Percentiles rank a stretch among this genome's conserved stretches.
phyloP scores from a whole-genome alignment of 2,113 vertebrate species.

The Paramormyrops kingsleyae region DNA sequence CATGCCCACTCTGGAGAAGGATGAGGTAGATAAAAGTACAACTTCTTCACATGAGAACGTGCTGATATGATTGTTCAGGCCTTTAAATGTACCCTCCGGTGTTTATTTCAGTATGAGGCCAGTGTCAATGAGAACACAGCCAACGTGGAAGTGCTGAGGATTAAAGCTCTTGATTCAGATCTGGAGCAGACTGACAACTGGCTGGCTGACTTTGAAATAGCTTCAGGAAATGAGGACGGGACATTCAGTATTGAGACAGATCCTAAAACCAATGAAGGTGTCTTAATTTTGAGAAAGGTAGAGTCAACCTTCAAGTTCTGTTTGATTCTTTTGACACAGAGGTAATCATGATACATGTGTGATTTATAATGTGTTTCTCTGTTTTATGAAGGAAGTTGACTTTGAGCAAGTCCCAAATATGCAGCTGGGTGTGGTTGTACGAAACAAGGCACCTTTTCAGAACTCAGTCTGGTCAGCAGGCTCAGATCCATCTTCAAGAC shows the following conservation, averaged over 20 bases:
- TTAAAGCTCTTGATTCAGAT: conserved; percentile 74
- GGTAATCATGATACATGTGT: neutral
- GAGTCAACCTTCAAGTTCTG: neutral
- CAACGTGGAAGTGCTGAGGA: conserved; percentile 70
- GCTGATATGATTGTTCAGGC: conserved; percentile 32
- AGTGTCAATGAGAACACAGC: conserved; percentile 74
- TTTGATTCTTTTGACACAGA: neutral
- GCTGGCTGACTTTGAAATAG: conserved; percentile 69
- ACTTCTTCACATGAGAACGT: conserved; percentile 36
- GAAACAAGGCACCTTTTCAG: conserved; percentile 49
- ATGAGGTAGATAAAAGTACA: conserved; percentile 51
- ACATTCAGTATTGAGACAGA: conserved; percentile 79
- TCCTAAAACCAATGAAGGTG: conserved; percentile 75
- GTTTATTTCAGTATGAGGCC: conserved; percentile 65
- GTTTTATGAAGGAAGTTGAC: conserved; percentile 67
- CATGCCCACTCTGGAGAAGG: conserved; percentile 66
- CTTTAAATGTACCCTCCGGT: neutral
- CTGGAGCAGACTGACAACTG: conserved; percentile 70
- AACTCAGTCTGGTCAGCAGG: neutral
- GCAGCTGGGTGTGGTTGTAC: conserved; percentile 63
- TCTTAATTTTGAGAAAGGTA: conserved; percentile 75
- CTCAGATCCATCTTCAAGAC: neutral
- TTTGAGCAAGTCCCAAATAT: conserved; percentile 69
- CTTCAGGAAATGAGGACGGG: conserved; percentile 79
- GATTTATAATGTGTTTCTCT: neutral